Conservation (phyloP, 2,888 invertebrate genomes). For the Chrysolina haemoptera region DNA sequence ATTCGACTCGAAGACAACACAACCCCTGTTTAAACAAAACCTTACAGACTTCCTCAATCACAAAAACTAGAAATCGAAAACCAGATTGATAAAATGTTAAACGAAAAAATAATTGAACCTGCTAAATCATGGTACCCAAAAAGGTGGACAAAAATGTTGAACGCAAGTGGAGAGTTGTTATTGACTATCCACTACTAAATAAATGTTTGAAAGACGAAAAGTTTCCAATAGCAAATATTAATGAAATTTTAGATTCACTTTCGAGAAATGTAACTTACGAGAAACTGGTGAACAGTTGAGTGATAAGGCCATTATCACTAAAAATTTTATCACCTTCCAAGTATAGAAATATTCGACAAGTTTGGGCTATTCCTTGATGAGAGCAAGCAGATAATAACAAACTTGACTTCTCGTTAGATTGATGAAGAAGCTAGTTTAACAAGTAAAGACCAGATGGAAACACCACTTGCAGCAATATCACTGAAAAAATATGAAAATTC, state of each 20-base stretch:
- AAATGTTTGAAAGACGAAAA: slow-evolving; percentile 23
- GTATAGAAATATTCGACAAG: too few species aligned
- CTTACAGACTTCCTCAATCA: slow-evolving; percentile 48
- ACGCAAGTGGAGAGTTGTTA: slow-evolving; percentile 46
- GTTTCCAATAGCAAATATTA: slow-evolving; percentile 36
- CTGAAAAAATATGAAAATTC: too few species aligned
- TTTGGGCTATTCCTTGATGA: too few species aligned
- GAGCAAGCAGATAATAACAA: too few species aligned
- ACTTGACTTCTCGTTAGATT: too few species aligned
- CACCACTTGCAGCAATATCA: too few species aligned
- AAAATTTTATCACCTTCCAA: too few species aligned
- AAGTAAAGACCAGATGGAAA: too few species aligned
- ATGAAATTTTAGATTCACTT: slow-evolving; percentile 56
- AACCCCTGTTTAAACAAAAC: slow-evolving; percentile 40
- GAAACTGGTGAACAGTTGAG: too few species aligned
- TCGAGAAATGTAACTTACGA: too few species aligned
- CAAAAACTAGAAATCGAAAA: slow-evolving; percentile 40
- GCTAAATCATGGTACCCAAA: slow-evolving; percentile 49
- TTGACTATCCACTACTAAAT: slow-evolving; percentile 46
- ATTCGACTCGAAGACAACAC: slow-evolving; percentile 5
- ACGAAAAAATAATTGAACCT: slow-evolving; percentile 50
- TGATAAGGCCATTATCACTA: too few species aligned
- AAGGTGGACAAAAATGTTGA: slow-evolving; percentile 44
- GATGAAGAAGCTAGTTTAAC: too few species aligned
- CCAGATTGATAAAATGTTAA: slow-evolving; percentile 12